phyloP scores from a whole-genome alignment of 2,888 invertebrate species.

The Limenitis arthemis region DNA sequence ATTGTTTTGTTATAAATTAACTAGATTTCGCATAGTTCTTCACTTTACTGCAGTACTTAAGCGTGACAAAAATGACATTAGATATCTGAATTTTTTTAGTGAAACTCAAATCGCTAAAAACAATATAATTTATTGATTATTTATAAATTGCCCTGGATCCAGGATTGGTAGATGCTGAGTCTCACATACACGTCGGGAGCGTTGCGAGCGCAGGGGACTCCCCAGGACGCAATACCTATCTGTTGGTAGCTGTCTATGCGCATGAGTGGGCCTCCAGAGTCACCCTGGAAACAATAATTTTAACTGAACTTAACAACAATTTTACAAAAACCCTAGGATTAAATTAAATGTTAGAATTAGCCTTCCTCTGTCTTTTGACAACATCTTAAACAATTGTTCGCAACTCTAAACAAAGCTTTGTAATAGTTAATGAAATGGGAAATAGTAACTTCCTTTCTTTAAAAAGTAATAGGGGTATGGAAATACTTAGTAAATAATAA shows the following conservation, averaged over 20 bases:
- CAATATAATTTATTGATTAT: neutral
- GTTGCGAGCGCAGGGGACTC: constrained; percentile 39
- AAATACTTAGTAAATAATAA: neutral
- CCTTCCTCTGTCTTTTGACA: too few relatives aligned
- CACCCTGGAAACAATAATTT: constrained; percentile 33
- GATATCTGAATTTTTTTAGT: too few relatives aligned
- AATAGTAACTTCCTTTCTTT: too few relatives aligned
- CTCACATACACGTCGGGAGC: constrained; percentile 42
- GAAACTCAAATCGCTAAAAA: neutral
- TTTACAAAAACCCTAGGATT: neutral
- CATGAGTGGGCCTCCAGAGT: constrained; percentile 43
- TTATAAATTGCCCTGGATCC: constrained; percentile 15
- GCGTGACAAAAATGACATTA: too few relatives aligned
- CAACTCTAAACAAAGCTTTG: too few relatives aligned
- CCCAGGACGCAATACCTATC: constrained; percentile 49
- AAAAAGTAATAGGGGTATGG: neutral
- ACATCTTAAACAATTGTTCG: too few relatives aligned
- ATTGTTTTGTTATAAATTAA: too few relatives aligned
- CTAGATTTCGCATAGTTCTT: too few relatives aligned
- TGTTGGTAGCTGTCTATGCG: constrained; percentile 20
- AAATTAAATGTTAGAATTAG: too few relatives aligned
- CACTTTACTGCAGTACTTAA: too few relatives aligned
- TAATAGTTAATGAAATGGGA: too few relatives aligned
- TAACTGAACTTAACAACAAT: neutral
- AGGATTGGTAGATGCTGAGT: constrained; percentile 30